These are phyloP conservation scores for Pantala flavescens DNA, from an alignment of 1,140 invertebrate species.

Conservation along the genomic window DNA sequence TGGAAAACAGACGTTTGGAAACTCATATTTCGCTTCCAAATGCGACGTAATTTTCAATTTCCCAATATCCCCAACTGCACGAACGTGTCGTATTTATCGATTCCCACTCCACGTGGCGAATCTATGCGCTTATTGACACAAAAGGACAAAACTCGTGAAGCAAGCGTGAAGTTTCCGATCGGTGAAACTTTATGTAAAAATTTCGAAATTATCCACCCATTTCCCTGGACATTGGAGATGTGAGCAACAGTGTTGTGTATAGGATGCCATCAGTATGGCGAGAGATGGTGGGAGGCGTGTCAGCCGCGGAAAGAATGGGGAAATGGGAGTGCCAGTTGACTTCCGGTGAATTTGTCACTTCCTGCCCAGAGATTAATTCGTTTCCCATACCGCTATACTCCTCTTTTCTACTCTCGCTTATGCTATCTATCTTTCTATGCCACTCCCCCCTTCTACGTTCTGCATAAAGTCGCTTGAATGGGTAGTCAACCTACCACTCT, in stretches of 20 bases:
- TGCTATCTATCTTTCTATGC: not conserved
- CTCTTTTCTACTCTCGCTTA: not conserved
- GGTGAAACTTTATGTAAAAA: not conserved
- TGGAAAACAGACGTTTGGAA: too few species aligned
- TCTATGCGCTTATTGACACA: not conserved
- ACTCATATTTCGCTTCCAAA: too few species aligned
- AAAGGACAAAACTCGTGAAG: not conserved
- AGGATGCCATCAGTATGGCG: not conserved
- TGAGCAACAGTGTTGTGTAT: not conserved
- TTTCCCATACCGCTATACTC: not conserved
- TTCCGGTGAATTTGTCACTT: slow-evolving; percentile 9
- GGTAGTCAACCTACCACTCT: too few species aligned
- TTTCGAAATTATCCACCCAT: not conserved
- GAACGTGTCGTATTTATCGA: too few species aligned
- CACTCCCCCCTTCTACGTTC: too few species aligned
- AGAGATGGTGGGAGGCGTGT: not conserved
- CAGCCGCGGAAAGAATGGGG: not conserved
- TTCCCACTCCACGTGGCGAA: too few species aligned
- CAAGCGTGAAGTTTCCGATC: not conserved
- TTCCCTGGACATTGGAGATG: not conserved
- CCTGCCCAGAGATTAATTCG: slow-evolving; percentile 7
- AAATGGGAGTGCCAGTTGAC: not conserved
- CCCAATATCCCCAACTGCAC: too few species aligned
- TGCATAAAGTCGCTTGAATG: too few species aligned
- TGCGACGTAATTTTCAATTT: too few species aligned